Percentiles rank a stretch among this genome's conserved stretches.
Conservation (phyloP, 2,113 vertebrate genomes). For the Serilophus lunatus region DNA sequence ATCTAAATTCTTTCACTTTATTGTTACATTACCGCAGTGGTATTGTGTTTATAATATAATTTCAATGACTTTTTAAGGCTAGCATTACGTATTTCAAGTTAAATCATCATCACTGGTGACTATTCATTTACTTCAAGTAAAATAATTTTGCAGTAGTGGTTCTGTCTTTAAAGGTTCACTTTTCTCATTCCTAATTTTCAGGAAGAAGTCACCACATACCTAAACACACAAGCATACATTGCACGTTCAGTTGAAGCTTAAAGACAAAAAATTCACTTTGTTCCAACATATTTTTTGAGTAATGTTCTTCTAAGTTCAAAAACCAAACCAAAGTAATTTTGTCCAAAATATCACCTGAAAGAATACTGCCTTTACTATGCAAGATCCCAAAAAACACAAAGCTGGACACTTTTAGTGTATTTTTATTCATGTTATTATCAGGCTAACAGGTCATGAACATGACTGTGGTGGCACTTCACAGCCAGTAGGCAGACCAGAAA, state of each 20-base stretch:
- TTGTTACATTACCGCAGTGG: background rate
- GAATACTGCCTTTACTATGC: background rate
- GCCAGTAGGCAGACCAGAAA: background rate
- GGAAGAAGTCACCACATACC: background rate
- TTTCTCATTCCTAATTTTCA: background rate
- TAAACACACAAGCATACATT: background rate
- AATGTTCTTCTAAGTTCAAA: background rate
- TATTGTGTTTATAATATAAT: background rate
- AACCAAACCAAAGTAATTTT: background rate
- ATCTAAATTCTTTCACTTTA: background rate
- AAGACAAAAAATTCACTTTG: background rate
- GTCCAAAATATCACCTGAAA: background rate
- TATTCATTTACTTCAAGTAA: background rate
- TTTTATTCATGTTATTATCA: background rate
- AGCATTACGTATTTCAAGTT: background rate
- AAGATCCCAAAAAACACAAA: background rate
- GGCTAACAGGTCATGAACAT: background rate
- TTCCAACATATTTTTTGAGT: background rate
- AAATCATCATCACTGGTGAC: background rate
- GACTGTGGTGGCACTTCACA: background rate
- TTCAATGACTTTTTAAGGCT: background rate
- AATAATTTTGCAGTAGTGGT: background rate
- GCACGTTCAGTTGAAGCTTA: background rate
- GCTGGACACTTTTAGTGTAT: background rate
- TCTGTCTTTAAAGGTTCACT: background rate